Percentiles rank a stretch among this genome's conserved stretches.
Conservation (phyloP, 1,140 invertebrate genomes). For the Orchestia grillus region DNA sequence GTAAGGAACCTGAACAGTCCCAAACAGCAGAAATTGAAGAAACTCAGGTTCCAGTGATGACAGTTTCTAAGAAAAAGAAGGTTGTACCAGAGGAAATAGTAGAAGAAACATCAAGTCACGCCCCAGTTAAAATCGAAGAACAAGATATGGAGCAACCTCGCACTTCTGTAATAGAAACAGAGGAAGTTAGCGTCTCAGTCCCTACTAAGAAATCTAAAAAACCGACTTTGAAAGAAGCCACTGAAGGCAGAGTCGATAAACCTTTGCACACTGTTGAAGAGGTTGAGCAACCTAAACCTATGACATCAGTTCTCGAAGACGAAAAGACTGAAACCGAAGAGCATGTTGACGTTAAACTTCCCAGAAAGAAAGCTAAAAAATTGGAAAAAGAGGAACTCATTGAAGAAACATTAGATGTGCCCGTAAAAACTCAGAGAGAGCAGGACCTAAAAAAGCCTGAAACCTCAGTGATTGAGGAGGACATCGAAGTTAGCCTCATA, state of each 20-base stretch:
- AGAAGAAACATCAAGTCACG: conserved; percentile 69
- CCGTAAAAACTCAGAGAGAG: conserved; percentile 50
- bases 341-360: conserved; percentile 58
- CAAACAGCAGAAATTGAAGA: conserved; percentile 57
- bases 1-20: conserved; percentile 57
- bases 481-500: conserved; percentile 59
- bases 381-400: conserved; percentile 61
- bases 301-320: no score
- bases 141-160: conserved; percentile 57
- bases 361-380: conserved; percentile 61
- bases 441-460: conserved; percentile 61
- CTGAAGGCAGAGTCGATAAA: conserved; percentile 61
- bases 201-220: conserved; percentile 64
- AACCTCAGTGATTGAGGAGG: conserved; percentile 62
- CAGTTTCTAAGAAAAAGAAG: conserved; percentile 24
- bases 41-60: conserved; percentile 20
- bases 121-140: background rate
- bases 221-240: conserved; percentile 59
- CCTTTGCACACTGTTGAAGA: conserved; percentile 55
- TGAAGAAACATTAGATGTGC: conserved; percentile 59
- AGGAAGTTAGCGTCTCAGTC: conserved; percentile 63
- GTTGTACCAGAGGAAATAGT: conserved; percentile 67
- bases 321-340: conserved; percentile 57
- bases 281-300: conserved; percentile 15
- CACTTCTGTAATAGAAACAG: conserved; percentile 41